Percentiles rank a stretch among this genome's conserved stretches.
These are phyloP conservation scores for Onthophagus sagittarius DNA, from an alignment of 2,888 invertebrate genomes.

Conservation along the genomic window DNA sequence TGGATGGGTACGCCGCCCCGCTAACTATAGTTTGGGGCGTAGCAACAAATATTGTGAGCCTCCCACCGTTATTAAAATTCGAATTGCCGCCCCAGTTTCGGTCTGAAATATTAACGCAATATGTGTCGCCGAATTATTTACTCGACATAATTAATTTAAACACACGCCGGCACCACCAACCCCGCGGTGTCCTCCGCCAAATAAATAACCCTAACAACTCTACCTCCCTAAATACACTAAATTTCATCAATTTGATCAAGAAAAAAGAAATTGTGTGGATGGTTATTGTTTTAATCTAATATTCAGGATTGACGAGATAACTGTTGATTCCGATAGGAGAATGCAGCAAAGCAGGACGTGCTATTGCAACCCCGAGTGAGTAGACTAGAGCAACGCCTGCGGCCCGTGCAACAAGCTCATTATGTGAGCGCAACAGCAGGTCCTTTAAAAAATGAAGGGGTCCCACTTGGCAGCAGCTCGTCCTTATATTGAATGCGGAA, in stretches of 20 bases:
- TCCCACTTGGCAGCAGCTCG: neutral
- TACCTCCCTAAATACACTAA: too few relatives aligned
- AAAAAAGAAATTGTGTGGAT: too few relatives aligned
- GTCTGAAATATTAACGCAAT: neutral
- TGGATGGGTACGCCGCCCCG: neutral
- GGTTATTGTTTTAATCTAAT: too few relatives aligned
- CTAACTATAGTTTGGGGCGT: neutral
- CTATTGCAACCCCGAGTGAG: neutral
- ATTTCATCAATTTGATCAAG: too few relatives aligned
- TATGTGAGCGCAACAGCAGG: slow-evolving; percentile 14
- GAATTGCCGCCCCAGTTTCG: neutral
- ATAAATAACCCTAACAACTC: too few relatives aligned
- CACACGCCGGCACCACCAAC: neutral
- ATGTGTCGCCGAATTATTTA: neutral
- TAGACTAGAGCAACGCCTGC: neutral
- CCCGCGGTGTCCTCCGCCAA: too few relatives aligned
- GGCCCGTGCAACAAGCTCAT: slow-evolving; percentile 19
- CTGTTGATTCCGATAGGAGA: slow-evolving; percentile 13
- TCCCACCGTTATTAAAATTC: neutral
- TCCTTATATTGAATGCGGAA: slow-evolving; percentile 12
- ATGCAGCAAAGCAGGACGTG: slow-evolving; percentile 7
- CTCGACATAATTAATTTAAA: neutral
- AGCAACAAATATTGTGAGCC: neutral
- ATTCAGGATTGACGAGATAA: neutral
- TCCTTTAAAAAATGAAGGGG: slow-evolving; percentile 15